Evolutionary conservation across 2,113 vertebrate species (phyloP).

Genomic region (Solea solea): DNA sequence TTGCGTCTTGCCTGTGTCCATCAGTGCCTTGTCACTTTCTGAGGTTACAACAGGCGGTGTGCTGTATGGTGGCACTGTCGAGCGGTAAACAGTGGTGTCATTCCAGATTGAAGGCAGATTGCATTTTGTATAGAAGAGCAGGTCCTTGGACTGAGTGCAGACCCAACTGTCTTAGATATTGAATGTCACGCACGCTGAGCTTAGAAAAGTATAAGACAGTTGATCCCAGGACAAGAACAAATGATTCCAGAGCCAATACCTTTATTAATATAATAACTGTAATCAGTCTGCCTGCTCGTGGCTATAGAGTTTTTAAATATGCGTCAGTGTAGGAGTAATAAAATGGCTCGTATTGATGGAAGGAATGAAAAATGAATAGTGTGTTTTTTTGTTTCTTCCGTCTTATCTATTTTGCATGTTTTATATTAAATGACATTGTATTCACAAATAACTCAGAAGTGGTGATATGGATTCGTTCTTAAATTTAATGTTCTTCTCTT

Average conservation of each 20-base stretch:
- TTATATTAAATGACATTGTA: neutral
- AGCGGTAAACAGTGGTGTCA: slow-evolving; percentile 67
- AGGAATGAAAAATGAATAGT: slow-evolving; percentile 68
- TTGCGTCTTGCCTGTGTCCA: slow-evolving; percentile 58
- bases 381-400: neutral
- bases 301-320: slow-evolving; percentile 60
- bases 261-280: slow-evolving; percentile 81
- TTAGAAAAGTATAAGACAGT: slow-evolving; percentile 49
- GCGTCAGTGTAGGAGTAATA: slow-evolving; percentile 69
- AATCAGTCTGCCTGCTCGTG: slow-evolving; percentile 73
- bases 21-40: slow-evolving; percentile 63
- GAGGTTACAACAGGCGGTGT: slow-evolving; percentile 34
- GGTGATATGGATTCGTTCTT: neutral
- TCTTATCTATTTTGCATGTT: neutral
- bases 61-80: slow-evolving; percentile 44
- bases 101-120: slow-evolving; percentile 71
- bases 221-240: slow-evolving; percentile 63
- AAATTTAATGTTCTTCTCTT: slow-evolving; percentile 1
- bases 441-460: too few species aligned
- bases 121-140: slow-evolving; percentile 51
- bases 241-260: slow-evolving; percentile 71
- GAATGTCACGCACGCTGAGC: slow-evolving; percentile 45
- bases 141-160: slow-evolving; percentile 29
- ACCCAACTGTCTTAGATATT: slow-evolving; percentile 56
- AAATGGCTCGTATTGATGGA: slow-evolving; percentile 59